Conservation (phyloP, 2,113 vertebrate genomes). For the Theristicus caerulescens region DNA sequence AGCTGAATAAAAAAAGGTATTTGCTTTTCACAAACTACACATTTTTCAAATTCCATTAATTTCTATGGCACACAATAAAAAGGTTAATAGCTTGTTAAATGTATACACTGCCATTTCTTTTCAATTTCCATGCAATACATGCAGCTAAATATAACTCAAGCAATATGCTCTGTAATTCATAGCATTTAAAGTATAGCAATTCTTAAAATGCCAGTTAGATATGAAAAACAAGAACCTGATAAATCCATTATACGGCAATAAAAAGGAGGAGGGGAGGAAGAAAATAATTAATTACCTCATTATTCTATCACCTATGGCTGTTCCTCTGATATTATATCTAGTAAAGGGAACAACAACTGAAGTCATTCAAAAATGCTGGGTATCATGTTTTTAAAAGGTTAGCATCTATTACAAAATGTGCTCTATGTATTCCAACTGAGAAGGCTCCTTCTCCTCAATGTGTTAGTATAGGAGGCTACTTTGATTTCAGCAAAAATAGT, state of each 20-base stretch:
- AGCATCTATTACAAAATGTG: constrained; percentile 34
- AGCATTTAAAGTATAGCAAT: constrained; percentile 45
- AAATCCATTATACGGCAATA: constrained; percentile 56
- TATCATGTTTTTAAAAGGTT: constrained; percentile 57
- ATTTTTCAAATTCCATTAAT: constrained; percentile 5
- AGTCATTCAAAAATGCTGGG: constrained; percentile 73
- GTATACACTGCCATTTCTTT: constrained; percentile 40
- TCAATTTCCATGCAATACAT: constrained; percentile 63
- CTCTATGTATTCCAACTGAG: not conserved
- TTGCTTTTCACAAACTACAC: not conserved
- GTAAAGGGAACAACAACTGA: constrained; percentile 81
- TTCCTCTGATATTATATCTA: constrained; percentile 98
- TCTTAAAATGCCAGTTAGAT: constrained; percentile 69
- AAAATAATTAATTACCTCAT: constrained; percentile 91
- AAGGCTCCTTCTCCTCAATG: not conserved
- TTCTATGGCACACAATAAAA: constrained; percentile 35
- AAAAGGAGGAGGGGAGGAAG: constrained; percentile 51
- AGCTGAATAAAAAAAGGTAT: not conserved
- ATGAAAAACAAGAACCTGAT: constrained; percentile 60
- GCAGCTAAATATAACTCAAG: constrained; percentile 68
- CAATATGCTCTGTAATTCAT: constrained; percentile 49
- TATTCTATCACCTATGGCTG: constrained; percentile 98
- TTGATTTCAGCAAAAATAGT: constrained; percentile 33
- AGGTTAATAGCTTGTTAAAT: constrained; percentile 51
- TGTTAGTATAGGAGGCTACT: not conserved